phyloP scores from a whole-genome alignment of 2,113 vertebrate genomes.

The Hemicordylus capensis region DNA sequence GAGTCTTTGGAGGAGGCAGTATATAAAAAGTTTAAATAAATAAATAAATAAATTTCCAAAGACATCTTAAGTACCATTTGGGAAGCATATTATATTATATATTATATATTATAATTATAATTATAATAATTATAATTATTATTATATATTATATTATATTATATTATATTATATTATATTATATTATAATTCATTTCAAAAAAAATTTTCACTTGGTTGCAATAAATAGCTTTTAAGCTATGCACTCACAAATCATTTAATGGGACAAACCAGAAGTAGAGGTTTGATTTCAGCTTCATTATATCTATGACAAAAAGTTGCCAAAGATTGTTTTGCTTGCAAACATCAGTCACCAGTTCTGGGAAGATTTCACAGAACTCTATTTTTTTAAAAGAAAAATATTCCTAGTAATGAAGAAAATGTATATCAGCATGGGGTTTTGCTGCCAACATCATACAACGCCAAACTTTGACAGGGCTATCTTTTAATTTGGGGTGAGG shows the following conservation, averaged over 20 bases:
- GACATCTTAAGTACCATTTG: background rate
- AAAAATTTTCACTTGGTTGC: constrained; percentile 47
- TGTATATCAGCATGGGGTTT: constrained; percentile 22
- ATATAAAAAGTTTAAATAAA: too few relatives aligned
- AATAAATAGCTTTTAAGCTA: constrained; percentile 39
- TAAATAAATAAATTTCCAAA: too few relatives aligned
- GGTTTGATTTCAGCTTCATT: constrained; percentile 30
- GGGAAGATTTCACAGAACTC: background rate
- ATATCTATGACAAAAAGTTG: constrained; percentile 7
- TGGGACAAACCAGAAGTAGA: constrained; percentile 27
- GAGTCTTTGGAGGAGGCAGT: too few relatives aligned
- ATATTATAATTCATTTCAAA: too few relatives aligned
- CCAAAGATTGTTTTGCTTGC: constrained; percentile 29
- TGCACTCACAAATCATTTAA: constrained; percentile 51
- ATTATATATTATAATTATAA: too few relatives aligned
- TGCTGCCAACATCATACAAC: constrained; percentile 61
- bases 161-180: too few relatives aligned
- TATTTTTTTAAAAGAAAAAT: constrained; percentile 30
- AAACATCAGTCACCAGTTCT: background rate
- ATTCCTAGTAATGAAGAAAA: constrained; percentile 46
- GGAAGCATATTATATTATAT: too few relatives aligned
- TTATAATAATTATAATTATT: too few relatives aligned
- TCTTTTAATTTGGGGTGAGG: constrained; percentile 58
- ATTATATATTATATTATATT: too few relatives aligned
- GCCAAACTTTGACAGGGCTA: constrained; percentile 39